A percentile compares a stretch with the other conserved stretches of the same genome.
phyloP scores from a whole-genome alignment of 2,113 vertebrate species.

The Zootoca vivipara region DNA sequence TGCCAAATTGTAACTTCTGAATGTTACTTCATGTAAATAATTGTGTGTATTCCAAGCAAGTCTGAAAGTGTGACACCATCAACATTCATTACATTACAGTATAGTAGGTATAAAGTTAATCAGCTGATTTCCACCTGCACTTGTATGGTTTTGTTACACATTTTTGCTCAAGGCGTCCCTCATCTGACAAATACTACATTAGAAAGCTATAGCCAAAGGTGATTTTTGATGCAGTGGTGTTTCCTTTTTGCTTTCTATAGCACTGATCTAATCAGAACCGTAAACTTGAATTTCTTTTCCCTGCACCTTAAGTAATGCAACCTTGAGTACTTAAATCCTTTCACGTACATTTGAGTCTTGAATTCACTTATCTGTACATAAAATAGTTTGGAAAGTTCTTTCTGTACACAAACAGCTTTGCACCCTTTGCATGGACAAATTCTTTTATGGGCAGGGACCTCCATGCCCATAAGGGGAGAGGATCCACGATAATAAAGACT shows the following conservation, averaged over 20 bases:
- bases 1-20: conserved; percentile 77
- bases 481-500: neutral
- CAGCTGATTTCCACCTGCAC: conserved; percentile 57
- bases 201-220: conserved; percentile 79
- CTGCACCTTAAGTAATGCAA: conserved; percentile 75
- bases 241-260: conserved; percentile 59
- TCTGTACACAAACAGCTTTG: conserved; percentile 40
- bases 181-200: conserved; percentile 55
- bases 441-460: neutral
- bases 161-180: conserved; percentile 66
- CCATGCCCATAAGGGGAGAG: neutral
- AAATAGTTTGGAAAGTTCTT: conserved; percentile 68
- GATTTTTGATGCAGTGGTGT: conserved; percentile 63
- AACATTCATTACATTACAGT: conserved; percentile 38
- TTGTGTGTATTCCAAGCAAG: conserved; percentile 83
- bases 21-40: conserved; percentile 80
- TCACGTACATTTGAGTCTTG: conserved; percentile 66
- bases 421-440: neutral
- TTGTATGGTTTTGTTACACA: conserved; percentile 52
- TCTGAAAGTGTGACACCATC: conserved; percentile 81
- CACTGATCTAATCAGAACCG: conserved; percentile 75
- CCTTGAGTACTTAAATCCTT: conserved; percentile 67
- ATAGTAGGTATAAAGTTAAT: conserved; percentile 39
- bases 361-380: conserved; percentile 65
- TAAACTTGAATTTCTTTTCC: conserved; percentile 80